These are phyloP conservation scores for Acropternis orthonyx DNA, from an alignment of 2,797 vertebrate genomes.

Conservation along the genomic window DNA sequence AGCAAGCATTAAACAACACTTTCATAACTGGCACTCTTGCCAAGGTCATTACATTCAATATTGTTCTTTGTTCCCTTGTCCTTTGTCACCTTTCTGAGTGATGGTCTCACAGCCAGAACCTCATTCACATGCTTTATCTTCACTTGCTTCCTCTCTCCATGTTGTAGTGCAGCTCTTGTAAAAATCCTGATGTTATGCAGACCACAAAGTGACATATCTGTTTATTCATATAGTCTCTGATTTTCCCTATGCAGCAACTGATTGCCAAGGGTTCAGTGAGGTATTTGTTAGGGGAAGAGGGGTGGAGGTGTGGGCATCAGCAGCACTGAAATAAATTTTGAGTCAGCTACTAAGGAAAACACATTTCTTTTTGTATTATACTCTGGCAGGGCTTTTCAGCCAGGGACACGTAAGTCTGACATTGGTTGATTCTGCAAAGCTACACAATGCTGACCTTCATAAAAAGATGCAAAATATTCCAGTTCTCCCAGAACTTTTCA, in stretches of 20 bases:
- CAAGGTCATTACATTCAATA: not conserved
- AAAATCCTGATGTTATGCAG: not conserved
- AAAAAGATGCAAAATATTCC: not conserved
- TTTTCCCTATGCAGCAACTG: not conserved
- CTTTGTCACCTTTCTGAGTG: not conserved
- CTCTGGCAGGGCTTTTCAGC: not conserved
- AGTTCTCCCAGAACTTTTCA: not conserved
- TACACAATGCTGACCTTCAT: not conserved
- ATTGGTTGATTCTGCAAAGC: slow-evolving; percentile 18
- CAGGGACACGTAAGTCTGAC: not conserved
- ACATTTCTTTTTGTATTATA: not conserved
- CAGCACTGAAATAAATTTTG: not conserved
- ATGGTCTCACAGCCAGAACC: not conserved
- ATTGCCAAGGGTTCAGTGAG: not conserved
- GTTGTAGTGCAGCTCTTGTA: not conserved
- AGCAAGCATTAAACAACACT: not conserved
- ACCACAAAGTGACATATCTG: not conserved
- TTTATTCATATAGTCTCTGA: not conserved
- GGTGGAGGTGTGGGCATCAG: not conserved
- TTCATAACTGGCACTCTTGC: not conserved
- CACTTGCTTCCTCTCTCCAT: not conserved
- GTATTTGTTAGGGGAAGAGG: not conserved
- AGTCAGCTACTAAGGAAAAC: slow-evolving; percentile 12
- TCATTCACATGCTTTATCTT: not conserved
- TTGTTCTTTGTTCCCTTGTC: not conserved